Evolutionary conservation across 2,113 vertebrate genomes (phyloP), one percentile per base, ranked within the genome.

Genomic region (Elachura formosa): DNA sequence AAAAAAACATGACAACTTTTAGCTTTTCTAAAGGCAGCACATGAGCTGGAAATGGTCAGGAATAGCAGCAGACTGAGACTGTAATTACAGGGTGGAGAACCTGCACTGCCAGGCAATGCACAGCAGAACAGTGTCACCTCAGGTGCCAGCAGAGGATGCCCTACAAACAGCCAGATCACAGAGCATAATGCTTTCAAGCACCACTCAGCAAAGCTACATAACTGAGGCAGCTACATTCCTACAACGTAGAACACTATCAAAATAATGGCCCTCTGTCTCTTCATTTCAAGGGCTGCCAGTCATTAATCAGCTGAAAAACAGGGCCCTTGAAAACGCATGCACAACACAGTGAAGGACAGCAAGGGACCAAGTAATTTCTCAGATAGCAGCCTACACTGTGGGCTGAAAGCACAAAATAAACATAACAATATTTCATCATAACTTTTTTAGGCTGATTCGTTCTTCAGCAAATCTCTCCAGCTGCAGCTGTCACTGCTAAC

Each of bases 211-310:
- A 56, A 93, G 76, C 84, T 11, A 34, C 14, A 0, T 18, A 75
- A 82, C 78, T 74, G 71, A 82, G 80, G 72, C 56, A 90, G n/a
- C 11, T 2, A 68, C 18, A 22, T 66, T 95, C 87, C 63, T 74
- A 63, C 64, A 67, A 11, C n/a, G 46, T 28, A 10, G 85, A 59
- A 87, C 67, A 78, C 51, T 56, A 80, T 59, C 45, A 68, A 92
- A 95, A 95, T 72, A 94, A 96, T 89, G 56, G 40, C 45, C 85
- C 74, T 90, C 84, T 95, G 81, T 87, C 74, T 56, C 48, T 55
- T 52, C 51, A 48, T 90, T 71, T 94, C 79, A 73, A 96, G 59
- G 71, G 52, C 80, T 90, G 91, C 61, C 92, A 96, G 79, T 54
- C 58, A 88, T 79, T 87, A 84, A 89, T 28, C 16, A 90, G 69